Percentiles rank a stretch among this genome's conserved stretches.
Evolutionary conservation across 1,140 invertebrate species (phyloP).

Genomic region (Bemisia tabaci): DNA sequence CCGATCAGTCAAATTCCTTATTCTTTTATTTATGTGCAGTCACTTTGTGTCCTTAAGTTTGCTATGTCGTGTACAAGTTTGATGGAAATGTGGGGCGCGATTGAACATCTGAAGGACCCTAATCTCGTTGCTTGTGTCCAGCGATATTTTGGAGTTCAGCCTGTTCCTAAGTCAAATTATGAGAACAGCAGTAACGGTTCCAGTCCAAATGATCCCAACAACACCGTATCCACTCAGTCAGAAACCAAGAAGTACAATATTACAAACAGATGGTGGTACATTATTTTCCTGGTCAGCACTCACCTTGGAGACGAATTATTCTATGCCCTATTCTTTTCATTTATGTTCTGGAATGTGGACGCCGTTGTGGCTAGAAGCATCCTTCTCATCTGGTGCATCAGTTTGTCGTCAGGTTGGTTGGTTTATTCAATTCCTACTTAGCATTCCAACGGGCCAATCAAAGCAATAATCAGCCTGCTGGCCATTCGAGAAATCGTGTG

Average conservation of each 20-base stretch:
- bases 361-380: conserved; percentile 63
- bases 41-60: too few species aligned
- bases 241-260: conserved; percentile 36
- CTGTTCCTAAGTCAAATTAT: background rate
- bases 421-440: conserved; percentile 37
- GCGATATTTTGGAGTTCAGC: conserved; percentile 20
- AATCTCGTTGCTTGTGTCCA: conserved; percentile 21
- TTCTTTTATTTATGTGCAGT: too few species aligned
- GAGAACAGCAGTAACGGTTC: background rate
- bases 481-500: background rate
- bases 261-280: conserved; percentile 73
- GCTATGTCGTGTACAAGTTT: too few species aligned
- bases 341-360: conserved; percentile 87
- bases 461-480: background rate
- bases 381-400: conserved; percentile 55
- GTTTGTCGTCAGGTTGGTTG: conserved; percentile 65
- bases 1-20: too few species aligned
- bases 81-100: conserved; percentile 8
- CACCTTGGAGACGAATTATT: conserved; percentile 78
- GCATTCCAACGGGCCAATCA: background rate
- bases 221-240: background rate
- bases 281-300: conserved; percentile 69
- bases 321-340: conserved; percentile 74
- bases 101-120: conserved; percentile 22
- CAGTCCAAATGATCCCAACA: background rate